These are phyloP conservation scores for Lutjanus campechanus DNA, from an alignment of 2,797 vertebrate genomes.

Conservation along the genomic window DNA sequence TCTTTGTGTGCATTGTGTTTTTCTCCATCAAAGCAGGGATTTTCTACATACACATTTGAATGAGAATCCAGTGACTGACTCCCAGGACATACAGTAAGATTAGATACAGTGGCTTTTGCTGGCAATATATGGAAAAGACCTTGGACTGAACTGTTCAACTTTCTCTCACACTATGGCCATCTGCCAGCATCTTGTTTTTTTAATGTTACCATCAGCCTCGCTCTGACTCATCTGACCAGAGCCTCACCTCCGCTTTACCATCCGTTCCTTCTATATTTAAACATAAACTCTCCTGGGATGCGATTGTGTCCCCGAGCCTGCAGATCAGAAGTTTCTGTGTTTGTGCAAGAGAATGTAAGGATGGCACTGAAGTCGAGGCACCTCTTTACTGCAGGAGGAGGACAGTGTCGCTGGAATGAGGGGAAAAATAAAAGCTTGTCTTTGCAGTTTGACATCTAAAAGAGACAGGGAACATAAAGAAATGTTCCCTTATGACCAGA, in stretches of 20 bases:
- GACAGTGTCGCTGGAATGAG: background rate
- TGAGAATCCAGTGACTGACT: conserved; percentile 24
- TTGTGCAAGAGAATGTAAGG: background rate
- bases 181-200: conserved; percentile 42
- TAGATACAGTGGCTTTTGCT: conserved; percentile 32
- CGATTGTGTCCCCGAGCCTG: background rate
- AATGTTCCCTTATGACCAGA: background rate
- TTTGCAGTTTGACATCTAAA: conserved; percentile 6
- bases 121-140: conserved; percentile 17
- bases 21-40: conserved; percentile 51
- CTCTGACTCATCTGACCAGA: conserved; percentile 28
- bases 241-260: conserved; percentile 22
- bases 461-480: conserved; percentile 11
- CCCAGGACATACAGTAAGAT: conserved; percentile 24
- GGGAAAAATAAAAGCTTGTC: background rate
- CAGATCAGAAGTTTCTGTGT: background rate
- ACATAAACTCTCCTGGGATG: conserved; percentile 6
- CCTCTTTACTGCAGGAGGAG: background rate
- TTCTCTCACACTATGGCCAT: conserved; percentile 24
- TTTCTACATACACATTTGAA: conserved; percentile 40
- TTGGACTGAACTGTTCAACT: conserved; percentile 50
- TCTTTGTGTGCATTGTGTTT: conserved; percentile 26
- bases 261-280: conserved; percentile 25
- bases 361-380: conserved; percentile 7
- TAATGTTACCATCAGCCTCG: conserved; percentile 34